Percentiles rank a stretch among this genome's conserved stretches.
Evolutionary conservation across 2,113 vertebrate genomes (phyloP).

Genomic region (Elaphurus davidianus): DNA sequence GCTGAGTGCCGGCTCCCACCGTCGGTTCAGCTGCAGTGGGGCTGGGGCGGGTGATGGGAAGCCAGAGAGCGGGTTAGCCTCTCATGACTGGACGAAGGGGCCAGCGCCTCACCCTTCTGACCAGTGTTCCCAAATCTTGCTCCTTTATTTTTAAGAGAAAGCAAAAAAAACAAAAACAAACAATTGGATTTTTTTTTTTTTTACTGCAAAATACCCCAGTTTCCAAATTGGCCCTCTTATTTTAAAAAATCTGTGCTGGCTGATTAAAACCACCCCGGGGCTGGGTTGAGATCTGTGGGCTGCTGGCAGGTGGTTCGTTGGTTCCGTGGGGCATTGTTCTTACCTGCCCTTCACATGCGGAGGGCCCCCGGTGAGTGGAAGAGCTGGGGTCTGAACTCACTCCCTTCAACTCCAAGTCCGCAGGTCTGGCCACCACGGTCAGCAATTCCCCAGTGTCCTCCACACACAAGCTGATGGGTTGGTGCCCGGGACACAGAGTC

Average conservation of each 20-base stretch:
- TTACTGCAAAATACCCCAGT: not conserved
- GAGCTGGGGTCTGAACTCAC: not conserved
- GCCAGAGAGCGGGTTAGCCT: not conserved
- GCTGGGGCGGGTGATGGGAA: too few species aligned
- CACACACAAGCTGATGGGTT: too few species aligned
- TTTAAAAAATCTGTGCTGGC: not conserved
- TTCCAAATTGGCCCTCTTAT: not conserved
- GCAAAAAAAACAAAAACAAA: too few species aligned
- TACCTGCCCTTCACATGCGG: rapidly evolving
- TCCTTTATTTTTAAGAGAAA: not conserved
- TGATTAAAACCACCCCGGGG: not conserved
- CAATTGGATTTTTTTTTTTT: not conserved
- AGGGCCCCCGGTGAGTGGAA: rapidly evolving
- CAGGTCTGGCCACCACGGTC: not conserved
- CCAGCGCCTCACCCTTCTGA: not conserved
- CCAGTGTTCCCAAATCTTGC: not conserved
- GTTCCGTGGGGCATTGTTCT: not conserved
- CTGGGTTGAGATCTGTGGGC: not conserved
- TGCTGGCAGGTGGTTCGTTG: not conserved
- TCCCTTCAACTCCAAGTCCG: not conserved
- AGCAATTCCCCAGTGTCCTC: not conserved
- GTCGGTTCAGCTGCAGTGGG: not conserved
- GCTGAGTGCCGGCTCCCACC: not conserved
- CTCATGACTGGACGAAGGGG: not conserved
- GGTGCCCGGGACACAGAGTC: not conserved